Evolutionary conservation across 2,113 vertebrate genomes (phyloP), one percentile per base, ranked within the genome.

Genomic region (Oreocharis arfaki): DNA sequence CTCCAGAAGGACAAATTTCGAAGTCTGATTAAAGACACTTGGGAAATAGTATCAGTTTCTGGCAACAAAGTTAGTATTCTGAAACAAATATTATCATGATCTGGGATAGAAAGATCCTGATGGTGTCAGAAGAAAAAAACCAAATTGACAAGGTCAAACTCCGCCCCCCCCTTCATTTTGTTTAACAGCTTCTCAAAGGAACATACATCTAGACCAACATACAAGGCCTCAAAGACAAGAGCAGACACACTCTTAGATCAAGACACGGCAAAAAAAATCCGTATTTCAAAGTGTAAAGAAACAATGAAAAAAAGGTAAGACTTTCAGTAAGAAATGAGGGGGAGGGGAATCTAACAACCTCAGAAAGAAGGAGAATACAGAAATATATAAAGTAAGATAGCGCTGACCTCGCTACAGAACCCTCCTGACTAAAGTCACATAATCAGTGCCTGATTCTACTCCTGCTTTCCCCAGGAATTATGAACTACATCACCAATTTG

Each of bases 81-180:
- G 18, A 86, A 92, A 80, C 22, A 92, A 60, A 4, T 18, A 37
- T 47, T 32, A 37, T 3, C 7, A 23, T 9, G 24, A 57, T 17
- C 13, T 26, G 8, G 6, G 20, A 6, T 15, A 77, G 57, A 88
- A 90, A 80, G 16, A 86, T 0, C 16, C 9, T 39, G 10, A 63
- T 22, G 5, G 8, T 2, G 1, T n/a, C 22, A 76, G 24, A 20
- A 7, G 4, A 1, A 6, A 64, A 44, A 39, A 33, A 10, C n/a
- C n/a, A n/a, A 14, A 5, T 0, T 32, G 26, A 18, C 11, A 63
- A 1, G n/a, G n/a, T n/a, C n/a, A n/a, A n/a, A n/a, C n/a, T n/a
- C n/a, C n/a, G n/a, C n/a, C 1, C 1, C 1, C 6, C 7, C 9
- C 41, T n/a, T 49, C 39, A 33, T 68, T 57, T 73, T 78, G 8